Base-by-base conservation (phyloP, 2,888 invertebrate species). In the Tinea trinotella region DNA sequence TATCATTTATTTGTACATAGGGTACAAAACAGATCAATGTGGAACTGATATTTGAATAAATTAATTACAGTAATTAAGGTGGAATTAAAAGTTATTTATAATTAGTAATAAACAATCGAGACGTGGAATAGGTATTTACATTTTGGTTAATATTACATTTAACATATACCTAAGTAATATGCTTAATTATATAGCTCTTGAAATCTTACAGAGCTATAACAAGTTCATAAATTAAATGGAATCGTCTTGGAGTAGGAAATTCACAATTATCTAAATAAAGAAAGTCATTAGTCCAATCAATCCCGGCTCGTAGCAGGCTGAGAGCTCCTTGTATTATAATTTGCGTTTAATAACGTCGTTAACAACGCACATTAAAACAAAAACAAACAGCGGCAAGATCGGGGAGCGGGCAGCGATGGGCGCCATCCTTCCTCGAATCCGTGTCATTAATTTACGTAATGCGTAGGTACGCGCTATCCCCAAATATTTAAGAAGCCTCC, bases 371-470 rank as follows among this genome's bases (percentile, higher is more conserved):
- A 82, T 83, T 84, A 85, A 84, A 84, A 85, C 80, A 83, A 84
- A 40, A 84, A 82, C 84, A 85, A 83, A 83, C 82, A 81, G 74
- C 68, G 73, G 68, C 64, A 69, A 67, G 62, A 62, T 59, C 62
- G 60, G 64, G 75, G 73, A 61, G 71, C 68, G 71, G 74, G 55
- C 15, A 22, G 52, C 56, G 56, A 76, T 66, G 76, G 76, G 69
- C 78, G 81, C 83, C 84, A 83, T 83, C 85, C 85, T 84, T 84
- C 85, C 84, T 82, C 79, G 85, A 85, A 85, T 84, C 85, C 85
- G 85, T 84, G 85, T 85, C 85, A 85, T 85, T 85, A 84, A 85
- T 85, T 85, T 85, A 84, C 85, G 85, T 85, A 85, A 85, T 85
- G 85, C 85, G 85, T 84, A 84, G 83, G 84, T 85, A 84, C 85